Evolutionary conservation across 2,888 invertebrate species (phyloP), one percentile per base, ranked within the genome.

Genomic region (Phortica okadai): DNA sequence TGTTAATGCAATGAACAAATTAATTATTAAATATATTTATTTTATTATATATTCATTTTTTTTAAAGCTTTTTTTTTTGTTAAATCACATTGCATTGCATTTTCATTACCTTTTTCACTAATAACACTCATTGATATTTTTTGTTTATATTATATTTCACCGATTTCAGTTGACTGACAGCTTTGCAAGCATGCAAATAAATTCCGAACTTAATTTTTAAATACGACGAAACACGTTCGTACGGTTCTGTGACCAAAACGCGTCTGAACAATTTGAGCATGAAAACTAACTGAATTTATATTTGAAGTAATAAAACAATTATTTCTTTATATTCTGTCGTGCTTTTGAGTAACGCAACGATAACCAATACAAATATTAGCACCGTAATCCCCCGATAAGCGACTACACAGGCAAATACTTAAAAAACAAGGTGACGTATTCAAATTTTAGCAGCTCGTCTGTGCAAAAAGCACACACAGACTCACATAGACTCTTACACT

Each of bases 201-300:
- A 50, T 50, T 3, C 50, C 50, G 6, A 14, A 50, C 14, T 50
- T 6, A 14, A n/a, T 59, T 62, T 1, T n/a, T 25, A 25, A 62
- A 21, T 7, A 4, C 62, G 10, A 41, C 69, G 69, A 45, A 69
- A 69, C 69, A 69, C 69, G 69, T 69, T 69, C 69, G 69, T 0
- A 16, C 45, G 45, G 45, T 69, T 69, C 69, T 50, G 41, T 69
- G 41, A 45, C 69, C 69, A 69, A 69, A n/a, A 45, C 45, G 14
- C 50, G 11, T 69, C 69, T 69, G 69, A 45, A 21, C 41, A 6
- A 21, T 25, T 33, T 7, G 1, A 64, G 41, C 3, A 11, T 25
- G 41, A 11, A 25, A 41, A 33, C 33, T 8, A 25, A 64, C 14
- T 14, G 10, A 8, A 41, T 64, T 14, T 11, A 11, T 5, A 33